Percentiles rank a stretch among this genome's conserved stretches.
These are phyloP conservation scores for Trachymyrmex cornetzi DNA, from an alignment of 1,140 invertebrate genomes.

Conservation along the genomic window DNA sequence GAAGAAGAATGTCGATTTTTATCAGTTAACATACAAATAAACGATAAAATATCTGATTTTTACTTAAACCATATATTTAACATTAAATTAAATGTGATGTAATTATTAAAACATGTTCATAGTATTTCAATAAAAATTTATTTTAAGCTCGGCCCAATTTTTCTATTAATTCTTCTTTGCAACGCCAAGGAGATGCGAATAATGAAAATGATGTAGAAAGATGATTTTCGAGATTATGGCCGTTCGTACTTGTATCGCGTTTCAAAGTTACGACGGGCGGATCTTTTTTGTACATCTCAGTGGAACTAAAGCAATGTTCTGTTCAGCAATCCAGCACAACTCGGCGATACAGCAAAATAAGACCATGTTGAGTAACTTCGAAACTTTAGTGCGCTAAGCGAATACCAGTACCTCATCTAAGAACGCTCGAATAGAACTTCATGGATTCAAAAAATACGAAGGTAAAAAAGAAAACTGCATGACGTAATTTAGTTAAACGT, in stretches of 20 bases:
- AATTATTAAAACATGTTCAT: background rate
- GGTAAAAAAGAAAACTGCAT: background rate
- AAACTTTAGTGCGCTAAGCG: slow-evolving; percentile 44
- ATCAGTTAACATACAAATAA: background rate
- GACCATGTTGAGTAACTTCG: slow-evolving; percentile 24
- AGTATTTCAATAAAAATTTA: background rate
- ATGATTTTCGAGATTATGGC: slow-evolving; percentile 22
- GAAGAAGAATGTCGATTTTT: background rate
- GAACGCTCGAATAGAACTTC: slow-evolving; percentile 34
- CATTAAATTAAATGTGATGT: background rate
- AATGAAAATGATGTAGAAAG: background rate
- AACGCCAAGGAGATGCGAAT: background rate
- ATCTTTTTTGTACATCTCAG: slow-evolving; percentile 38
- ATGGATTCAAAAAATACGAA: background rate
- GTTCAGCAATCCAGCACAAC: slow-evolving; percentile 34
- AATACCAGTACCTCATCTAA: slow-evolving; percentile 27
- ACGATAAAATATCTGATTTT: background rate
- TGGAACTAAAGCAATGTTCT: slow-evolving; percentile 38
- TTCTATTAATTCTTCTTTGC: background rate
- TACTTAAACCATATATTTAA: background rate
- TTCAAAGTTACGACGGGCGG: slow-evolving; percentile 44
- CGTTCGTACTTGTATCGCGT: background rate
- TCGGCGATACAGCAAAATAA: slow-evolving; percentile 46
- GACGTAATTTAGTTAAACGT: background rate
- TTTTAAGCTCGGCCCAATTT: background rate